Percentiles rank a stretch among this genome's conserved stretches.
Conservation (phyloP, 1,140 invertebrate species). For the Samia ricini region DNA sequence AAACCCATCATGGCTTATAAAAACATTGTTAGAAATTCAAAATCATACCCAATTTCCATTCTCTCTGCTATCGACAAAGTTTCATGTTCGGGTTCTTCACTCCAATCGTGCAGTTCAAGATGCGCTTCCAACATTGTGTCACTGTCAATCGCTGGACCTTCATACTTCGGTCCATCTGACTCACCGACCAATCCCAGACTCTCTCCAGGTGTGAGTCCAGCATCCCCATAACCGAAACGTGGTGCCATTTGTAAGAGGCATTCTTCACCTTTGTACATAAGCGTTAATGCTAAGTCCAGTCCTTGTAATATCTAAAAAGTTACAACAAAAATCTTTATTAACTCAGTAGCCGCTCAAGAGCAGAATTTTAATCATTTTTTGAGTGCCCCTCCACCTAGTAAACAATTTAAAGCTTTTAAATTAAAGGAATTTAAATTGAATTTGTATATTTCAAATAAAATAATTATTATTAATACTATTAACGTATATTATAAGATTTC, state of each 20-base stretch:
- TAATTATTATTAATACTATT: too few relatives aligned
- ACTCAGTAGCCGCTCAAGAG: too few relatives aligned
- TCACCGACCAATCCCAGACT: conserved; percentile 82
- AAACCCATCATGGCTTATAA: too few relatives aligned
- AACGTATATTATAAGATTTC: too few relatives aligned
- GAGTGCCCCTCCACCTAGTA: too few relatives aligned
- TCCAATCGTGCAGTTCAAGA: conserved; percentile 64
- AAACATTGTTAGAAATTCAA: background rate
- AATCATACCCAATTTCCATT: conserved; percentile 64
- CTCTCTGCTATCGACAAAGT: conserved; percentile 61
- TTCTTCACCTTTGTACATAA: conserved; percentile 91
- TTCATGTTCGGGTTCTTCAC: conserved; percentile 67
- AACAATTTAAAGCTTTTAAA: too few relatives aligned
- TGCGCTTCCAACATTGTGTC: conserved; percentile 57
- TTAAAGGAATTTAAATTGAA: too few relatives aligned
- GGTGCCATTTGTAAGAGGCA: conserved; percentile 84
- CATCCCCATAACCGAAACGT: conserved; percentile 86
- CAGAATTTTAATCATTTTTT: too few relatives aligned
- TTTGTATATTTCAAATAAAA: too few relatives aligned
- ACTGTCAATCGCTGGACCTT: conserved; percentile 45
- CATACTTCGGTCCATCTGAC: conserved; percentile 79
- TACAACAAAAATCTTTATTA: background rate
- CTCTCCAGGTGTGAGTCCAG: conserved; percentile 83
- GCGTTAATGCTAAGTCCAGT: conserved; percentile 87
- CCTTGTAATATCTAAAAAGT: conserved; percentile 83